Evolutionary conservation across 2,888 invertebrate species (phyloP).

Genomic region (Lepidochitona cinerea): DNA sequence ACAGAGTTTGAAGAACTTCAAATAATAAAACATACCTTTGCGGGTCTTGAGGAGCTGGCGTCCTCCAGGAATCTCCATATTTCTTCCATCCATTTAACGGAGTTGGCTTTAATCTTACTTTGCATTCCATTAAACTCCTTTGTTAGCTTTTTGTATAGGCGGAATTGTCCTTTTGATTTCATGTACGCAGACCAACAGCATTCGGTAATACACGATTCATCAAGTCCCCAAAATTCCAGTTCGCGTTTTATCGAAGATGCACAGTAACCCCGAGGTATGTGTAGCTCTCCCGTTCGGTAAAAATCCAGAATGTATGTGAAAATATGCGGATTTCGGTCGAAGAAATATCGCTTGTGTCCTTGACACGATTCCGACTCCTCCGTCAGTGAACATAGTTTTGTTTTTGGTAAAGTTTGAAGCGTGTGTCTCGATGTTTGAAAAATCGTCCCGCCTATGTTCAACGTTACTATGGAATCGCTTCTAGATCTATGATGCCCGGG

Average conservation of each 20-base stretch:
- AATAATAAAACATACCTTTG: constrained; percentile 40
- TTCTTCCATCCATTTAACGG: constrained; percentile 3
- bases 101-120: not conserved
- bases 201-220: constrained; percentile 31
- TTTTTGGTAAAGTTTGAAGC: not conserved
- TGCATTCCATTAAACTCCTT: constrained; percentile 32
- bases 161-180: constrained; percentile 36
- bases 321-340: constrained; percentile 48
- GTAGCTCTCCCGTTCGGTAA: constrained; percentile 45
- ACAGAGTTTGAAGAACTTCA: too few species aligned
- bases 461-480: constrained; percentile 1
- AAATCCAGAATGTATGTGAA: constrained; percentile 45
- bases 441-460: constrained; percentile 15
- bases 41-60: constrained; percentile 33
- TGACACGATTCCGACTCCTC: not conserved
- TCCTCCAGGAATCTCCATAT: constrained; percentile 45
- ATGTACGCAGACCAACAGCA: constrained; percentile 46
- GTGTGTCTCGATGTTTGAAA: constrained; percentile 16
- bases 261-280: constrained; percentile 44
- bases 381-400: not conserved
- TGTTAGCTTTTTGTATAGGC: constrained; percentile 33
- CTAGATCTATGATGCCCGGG: too few species aligned
- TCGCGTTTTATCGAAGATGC: constrained; percentile 35
- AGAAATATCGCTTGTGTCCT: constrained; percentile 38
- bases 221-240: constrained; percentile 45